Percentiles rank a stretch among this genome's conserved stretches.
phyloP scores from a whole-genome alignment of 2,888 invertebrate genomes.

The Trissolcus brochymenae region DNA sequence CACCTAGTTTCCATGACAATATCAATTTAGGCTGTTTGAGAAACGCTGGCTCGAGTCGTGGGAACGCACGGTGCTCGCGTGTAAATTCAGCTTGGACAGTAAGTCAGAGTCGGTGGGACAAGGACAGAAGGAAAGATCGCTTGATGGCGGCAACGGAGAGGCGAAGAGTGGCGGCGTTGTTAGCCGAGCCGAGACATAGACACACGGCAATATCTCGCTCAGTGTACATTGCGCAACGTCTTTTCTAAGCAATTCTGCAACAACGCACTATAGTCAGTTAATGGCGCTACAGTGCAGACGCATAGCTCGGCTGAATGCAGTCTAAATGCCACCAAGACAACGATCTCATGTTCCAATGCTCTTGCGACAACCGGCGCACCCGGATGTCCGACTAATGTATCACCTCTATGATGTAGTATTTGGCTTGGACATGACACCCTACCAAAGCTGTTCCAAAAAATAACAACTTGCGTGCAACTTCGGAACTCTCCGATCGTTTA shows the following conservation, averaged over 20 bases:
- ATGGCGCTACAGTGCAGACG: slow-evolving; percentile 60
- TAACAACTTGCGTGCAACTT: slow-evolving; percentile 3
- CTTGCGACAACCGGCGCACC: slow-evolving; percentile 62
- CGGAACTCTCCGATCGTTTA: slow-evolving; percentile 34
- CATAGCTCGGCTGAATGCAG: slow-evolving; percentile 63
- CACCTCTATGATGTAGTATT: slow-evolving; percentile 34
- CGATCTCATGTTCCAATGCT: slow-evolving; percentile 51
- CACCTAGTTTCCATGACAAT: slow-evolving; percentile 56
- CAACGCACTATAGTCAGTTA: slow-evolving; percentile 69
- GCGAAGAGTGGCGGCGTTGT: slow-evolving; percentile 34
- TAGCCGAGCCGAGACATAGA: slow-evolving; percentile 55
- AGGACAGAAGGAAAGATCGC: slow-evolving; percentile 12
- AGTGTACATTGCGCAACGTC: slow-evolving; percentile 63
- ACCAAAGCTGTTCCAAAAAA: too few species aligned
- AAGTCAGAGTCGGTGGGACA: slow-evolving; percentile 41
- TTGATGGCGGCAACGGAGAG: slow-evolving; percentile 43
- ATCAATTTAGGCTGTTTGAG: slow-evolving; percentile 56
- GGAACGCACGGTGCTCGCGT: slow-evolving; percentile 72
- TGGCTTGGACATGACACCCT: slow-evolving; percentile 3
- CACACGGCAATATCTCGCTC: slow-evolving; percentile 49
- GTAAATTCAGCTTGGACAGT: slow-evolving; percentile 69
- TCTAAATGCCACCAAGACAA: slow-evolving; percentile 64
- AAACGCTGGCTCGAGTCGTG: slow-evolving; percentile 67
- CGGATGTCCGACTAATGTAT: slow-evolving; percentile 68
- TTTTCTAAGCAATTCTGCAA: slow-evolving; percentile 64